Evolutionary conservation across 1,140 invertebrate genomes (phyloP).

Genomic region (Halesus radiatus): DNA sequence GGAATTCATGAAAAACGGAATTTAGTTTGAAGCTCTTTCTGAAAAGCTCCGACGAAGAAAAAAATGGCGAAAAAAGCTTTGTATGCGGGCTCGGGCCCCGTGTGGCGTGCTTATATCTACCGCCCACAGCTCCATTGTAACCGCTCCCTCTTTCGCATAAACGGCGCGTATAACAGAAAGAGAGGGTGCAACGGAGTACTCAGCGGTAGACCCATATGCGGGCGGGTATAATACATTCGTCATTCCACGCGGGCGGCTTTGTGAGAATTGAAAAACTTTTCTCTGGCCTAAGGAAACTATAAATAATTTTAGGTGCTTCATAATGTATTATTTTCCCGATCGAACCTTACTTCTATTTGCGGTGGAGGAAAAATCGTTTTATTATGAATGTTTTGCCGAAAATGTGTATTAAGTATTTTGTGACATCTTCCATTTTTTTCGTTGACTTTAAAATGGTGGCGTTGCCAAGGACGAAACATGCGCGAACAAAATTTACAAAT

Average conservation of each 20-base stretch:
- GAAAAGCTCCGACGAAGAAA: neutral
- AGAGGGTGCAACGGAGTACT: too few relatives aligned
- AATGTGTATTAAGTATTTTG: too few relatives aligned
- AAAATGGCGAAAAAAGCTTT: constrained; percentile 20
- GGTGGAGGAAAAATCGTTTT: too few relatives aligned
- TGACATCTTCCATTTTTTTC: too few relatives aligned
- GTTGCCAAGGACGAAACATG: too few relatives aligned
- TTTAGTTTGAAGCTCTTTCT: constrained; percentile 13
- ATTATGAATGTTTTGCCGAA: too few relatives aligned
- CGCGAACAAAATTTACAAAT: too few relatives aligned
- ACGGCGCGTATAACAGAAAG: too few relatives aligned
- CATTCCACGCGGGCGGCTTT: constrained; percentile 15
- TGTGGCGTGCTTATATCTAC: neutral
- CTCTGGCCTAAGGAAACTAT: constrained; percentile 19
- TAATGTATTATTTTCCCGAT: constrained; percentile 33
- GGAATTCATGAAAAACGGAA: neutral
- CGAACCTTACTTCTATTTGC: neutral
- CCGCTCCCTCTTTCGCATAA: too few relatives aligned
- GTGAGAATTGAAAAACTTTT: constrained; percentile 29
- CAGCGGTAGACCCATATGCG: too few relatives aligned
- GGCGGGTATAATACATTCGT: constrained; percentile 19
- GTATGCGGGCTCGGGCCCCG: neutral
- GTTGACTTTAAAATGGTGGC: too few relatives aligned
- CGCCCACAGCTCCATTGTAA: too few relatives aligned
- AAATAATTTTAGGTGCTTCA: constrained; percentile 17